Percentiles rank a stretch among this genome's conserved stretches.
Evolutionary conservation across 2,113 vertebrate species (phyloP).

Genomic region (Rhinopomastus cyanomelas): DNA sequence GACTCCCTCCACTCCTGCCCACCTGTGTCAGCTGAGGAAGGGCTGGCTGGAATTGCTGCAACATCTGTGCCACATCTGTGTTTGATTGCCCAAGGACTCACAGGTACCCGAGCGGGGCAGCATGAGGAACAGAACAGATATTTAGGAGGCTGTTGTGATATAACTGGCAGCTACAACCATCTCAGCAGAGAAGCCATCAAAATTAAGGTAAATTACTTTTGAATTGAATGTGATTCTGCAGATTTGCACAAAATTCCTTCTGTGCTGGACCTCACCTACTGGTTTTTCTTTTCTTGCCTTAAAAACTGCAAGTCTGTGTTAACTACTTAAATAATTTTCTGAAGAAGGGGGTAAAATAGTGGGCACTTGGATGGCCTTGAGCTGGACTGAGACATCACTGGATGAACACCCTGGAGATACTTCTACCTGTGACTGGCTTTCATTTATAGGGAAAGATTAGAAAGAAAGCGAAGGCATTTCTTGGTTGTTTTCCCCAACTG

Average conservation of each 20-base stretch:
- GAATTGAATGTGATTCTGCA: neutral
- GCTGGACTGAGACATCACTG: neutral
- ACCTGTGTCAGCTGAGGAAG: neutral
- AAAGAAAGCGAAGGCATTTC: neutral
- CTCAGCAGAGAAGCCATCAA: neutral
- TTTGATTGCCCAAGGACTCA: conserved; percentile 22
- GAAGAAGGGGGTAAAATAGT: neutral
- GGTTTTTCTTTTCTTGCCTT: neutral
- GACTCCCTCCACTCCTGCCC: neutral
- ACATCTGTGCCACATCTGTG: conserved; percentile 29
- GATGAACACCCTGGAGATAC: neutral
- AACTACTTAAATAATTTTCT: neutral
- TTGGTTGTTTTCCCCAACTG: neutral
- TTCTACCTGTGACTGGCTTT: neutral
- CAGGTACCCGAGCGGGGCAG: conserved; percentile 19
- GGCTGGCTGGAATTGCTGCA: conserved; percentile 49
- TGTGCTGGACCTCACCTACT: neutral
- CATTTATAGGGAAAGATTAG: neutral
- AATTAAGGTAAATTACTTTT: neutral
- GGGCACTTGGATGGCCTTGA: neutral
- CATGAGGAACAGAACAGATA: conserved; percentile 25
- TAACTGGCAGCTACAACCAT: conserved; percentile 8
- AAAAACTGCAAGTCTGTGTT: neutral
- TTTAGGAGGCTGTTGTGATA: conserved; percentile 7
- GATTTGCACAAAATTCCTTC: conserved; percentile 23